These are phyloP conservation scores for Ursus arctos DNA, from an alignment of 2,113 vertebrate species.

Conservation along the genomic window DNA sequence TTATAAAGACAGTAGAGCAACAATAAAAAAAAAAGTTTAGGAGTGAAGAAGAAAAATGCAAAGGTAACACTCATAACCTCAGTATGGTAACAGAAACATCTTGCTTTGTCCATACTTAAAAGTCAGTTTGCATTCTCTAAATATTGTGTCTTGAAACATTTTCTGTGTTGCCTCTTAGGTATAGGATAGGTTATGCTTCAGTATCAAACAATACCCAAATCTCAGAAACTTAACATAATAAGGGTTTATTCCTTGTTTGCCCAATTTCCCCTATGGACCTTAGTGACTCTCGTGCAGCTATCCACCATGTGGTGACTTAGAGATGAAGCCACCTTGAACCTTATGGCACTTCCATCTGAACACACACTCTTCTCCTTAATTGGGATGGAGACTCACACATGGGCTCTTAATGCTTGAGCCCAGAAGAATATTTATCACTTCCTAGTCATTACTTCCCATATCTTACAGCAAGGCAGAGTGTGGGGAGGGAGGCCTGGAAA, in stretches of 20 bases:
- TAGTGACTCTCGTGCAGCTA: neutral
- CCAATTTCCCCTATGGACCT: neutral
- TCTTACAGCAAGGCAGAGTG: neutral
- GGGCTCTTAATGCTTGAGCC: neutral
- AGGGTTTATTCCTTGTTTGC: neutral
- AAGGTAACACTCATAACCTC: neutral
- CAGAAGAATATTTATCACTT: neutral
- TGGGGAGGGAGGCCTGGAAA: neutral
- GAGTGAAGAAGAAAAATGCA: neutral
- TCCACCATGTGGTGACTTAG: neutral
- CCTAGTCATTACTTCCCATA: neutral
- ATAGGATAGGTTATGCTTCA: neutral
- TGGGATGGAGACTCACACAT: neutral
- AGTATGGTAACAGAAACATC: neutral
- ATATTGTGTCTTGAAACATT: neutral
- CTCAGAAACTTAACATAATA: neutral
- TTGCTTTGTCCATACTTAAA: neutral
- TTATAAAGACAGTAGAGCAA: neutral
- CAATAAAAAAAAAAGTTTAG: neutral
- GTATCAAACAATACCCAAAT: neutral
- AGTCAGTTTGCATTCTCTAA: neutral
- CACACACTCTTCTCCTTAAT: neutral
- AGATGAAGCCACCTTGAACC: neutral
- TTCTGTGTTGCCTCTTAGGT: neutral
- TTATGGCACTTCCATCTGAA: neutral